Percentiles rank a stretch among this genome's conserved stretches.
These are phyloP conservation scores for Cylloceria caligata DNA, from an alignment of 2,888 invertebrate species.

Conservation along the genomic window DNA sequence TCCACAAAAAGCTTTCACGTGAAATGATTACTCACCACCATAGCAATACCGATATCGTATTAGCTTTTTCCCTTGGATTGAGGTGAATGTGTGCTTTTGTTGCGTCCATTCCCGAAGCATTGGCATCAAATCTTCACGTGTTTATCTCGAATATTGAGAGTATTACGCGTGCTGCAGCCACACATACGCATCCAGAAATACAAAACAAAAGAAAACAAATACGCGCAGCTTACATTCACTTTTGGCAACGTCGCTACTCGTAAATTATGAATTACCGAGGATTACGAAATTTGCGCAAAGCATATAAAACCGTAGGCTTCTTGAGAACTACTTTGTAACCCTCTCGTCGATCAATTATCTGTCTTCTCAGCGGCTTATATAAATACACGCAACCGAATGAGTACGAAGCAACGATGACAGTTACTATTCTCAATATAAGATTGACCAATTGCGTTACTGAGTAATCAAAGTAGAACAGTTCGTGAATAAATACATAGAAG, in stretches of 20 bases:
- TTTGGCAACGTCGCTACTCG: not conserved
- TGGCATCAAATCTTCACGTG: constrained; percentile 22
- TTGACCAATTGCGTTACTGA: not conserved
- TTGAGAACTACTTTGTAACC: not conserved
- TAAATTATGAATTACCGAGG: not conserved
- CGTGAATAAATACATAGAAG: not conserved
- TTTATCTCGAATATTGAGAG: constrained; percentile 5
- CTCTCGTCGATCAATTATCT: constrained; percentile 1
- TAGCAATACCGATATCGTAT: constrained; percentile 87
- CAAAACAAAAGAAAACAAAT: not conserved
- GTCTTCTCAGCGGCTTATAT: constrained; percentile 9
- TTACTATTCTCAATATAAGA: not conserved
- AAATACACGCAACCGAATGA: not conserved
- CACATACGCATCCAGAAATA: not conserved
- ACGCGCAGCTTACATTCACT: not conserved
- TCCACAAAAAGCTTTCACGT: not conserved
- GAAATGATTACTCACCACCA: constrained; percentile 85
- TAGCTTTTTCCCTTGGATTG: constrained; percentile 87
- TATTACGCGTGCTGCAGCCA: not conserved
- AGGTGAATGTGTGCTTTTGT: constrained; percentile 83
- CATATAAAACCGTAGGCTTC: not conserved
- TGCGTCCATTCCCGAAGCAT: constrained; percentile 76
- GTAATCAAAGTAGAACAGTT: not conserved
- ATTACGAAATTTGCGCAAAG: not conserved
- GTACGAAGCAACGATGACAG: not conserved